phyloP scores from a whole-genome alignment of 2,888 invertebrate genomes.

The Carabus problematicus region DNA sequence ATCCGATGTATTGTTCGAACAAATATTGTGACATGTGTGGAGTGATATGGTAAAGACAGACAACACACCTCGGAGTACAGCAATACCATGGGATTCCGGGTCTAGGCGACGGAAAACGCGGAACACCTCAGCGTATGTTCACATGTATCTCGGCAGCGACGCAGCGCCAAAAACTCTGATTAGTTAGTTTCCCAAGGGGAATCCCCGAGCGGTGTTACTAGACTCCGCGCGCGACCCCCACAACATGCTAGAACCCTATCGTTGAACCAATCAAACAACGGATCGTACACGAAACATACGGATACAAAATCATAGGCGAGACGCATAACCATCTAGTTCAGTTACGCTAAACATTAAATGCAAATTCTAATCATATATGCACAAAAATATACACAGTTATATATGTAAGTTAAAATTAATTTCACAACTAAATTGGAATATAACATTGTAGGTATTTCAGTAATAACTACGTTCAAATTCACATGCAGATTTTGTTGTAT shows the following conservation, averaged over 20 bases:
- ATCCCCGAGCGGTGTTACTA: conserved; percentile 47
- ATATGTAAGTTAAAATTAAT: too few relatives aligned
- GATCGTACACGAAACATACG: conserved; percentile 8
- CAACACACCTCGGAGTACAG: conserved; percentile 57
- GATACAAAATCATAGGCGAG: conserved; percentile 15
- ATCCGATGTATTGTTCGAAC: conserved; percentile 25
- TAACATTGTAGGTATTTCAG: too few relatives aligned
- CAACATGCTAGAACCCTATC: conserved; percentile 39
- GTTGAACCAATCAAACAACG: conserved; percentile 30
- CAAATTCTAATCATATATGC: too few relatives aligned
- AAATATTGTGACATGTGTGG: conserved; percentile 45
- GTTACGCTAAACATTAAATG: background rate
- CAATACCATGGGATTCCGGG: conserved; percentile 58
- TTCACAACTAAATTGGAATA: too few relatives aligned
- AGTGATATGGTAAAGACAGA: conserved; percentile 43
- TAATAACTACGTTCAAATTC: too few relatives aligned
- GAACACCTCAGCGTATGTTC: conserved; percentile 54
- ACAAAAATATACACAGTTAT: too few relatives aligned
- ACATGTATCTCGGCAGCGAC: conserved; percentile 47
- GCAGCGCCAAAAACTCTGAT: conserved; percentile 55
- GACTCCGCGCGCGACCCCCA: conserved; percentile 44
- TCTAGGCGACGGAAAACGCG: conserved; percentile 58
- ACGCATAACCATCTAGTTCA: conserved; percentile 9
- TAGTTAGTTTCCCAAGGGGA: conserved; percentile 52
- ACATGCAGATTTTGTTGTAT: too few relatives aligned